A percentile compares a stretch with the other conserved stretches of the same genome.
phyloP scores from a whole-genome alignment of 2,888 invertebrate genomes.

The Ochropleura plecta region DNA sequence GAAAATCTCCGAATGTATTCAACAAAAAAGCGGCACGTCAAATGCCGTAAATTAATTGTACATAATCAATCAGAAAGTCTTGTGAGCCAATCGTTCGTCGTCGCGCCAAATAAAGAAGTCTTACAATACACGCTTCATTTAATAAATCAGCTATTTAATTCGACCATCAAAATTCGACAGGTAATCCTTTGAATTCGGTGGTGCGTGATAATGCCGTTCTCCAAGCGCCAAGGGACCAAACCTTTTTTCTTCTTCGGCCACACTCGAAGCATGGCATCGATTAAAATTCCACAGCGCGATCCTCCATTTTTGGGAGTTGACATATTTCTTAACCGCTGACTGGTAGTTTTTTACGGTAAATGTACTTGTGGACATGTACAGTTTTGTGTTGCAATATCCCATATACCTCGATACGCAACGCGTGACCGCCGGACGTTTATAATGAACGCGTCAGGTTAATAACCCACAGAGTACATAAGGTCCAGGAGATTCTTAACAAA shows the following conservation, averaged over 20 bases:
- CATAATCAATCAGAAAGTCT: constrained; percentile 74
- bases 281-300: constrained; percentile 81
- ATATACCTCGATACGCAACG: constrained; percentile 82
- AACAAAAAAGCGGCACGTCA: constrained; percentile 49
- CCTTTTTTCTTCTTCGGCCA: constrained; percentile 70
- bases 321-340: constrained; percentile 71
- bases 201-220: constrained; percentile 70
- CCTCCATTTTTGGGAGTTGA: constrained; percentile 77
- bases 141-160: constrained; percentile 79
- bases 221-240: constrained; percentile 67
- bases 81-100: constrained; percentile 63
- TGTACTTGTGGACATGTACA: constrained; percentile 65
- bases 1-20: constrained; percentile 50
- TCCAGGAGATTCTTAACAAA: constrained; percentile 79
- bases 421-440: constrained; percentile 85
- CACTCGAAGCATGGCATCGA: constrained; percentile 78
- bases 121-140: constrained; percentile 74
- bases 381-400: constrained; percentile 83
- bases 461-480: constrained; percentile 77
- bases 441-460: constrained; percentile 84
- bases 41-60: constrained; percentile 59
- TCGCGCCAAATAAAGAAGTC: constrained; percentile 73
- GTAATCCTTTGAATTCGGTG: constrained; percentile 78
- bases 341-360: constrained; percentile 71
- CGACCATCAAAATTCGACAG: constrained; percentile 80